Evolutionary conservation across 1,140 invertebrate species (phyloP), one percentile per base, ranked within the genome.

Genomic region (Battus philenor): DNA sequence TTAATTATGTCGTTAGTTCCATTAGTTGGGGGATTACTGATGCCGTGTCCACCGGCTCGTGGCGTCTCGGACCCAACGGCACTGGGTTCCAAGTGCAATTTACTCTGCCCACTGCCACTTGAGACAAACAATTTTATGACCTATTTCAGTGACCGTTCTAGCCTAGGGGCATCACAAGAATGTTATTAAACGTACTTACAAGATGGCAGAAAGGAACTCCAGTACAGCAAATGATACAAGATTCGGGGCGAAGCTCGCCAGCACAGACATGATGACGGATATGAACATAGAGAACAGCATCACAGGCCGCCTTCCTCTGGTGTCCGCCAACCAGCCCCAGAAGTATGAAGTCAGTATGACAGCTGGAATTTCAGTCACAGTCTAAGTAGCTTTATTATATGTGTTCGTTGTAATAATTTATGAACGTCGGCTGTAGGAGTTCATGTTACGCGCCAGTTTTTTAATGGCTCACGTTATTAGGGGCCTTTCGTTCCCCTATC

Each of bases 251-350:
- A 94, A 89, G 24, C 90, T 90, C 4, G 91, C 90, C 0, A 91
- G 51, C 0, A 92, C 67, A 0, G 90, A 91, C 44, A 91, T 89
- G 0, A 93, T 51, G 1, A 88, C 88, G 45, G 93, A 92, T 0
- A 92, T 66, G 0, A 90, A 55, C 54, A 93, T 90, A 0, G 93
- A 92, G 9, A 88, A 87, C 4, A 93, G 78, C 33, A 96, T 83
- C 2, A 94, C 87, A 2, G 88, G 88, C 10, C 89, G 87, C 0
- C 94, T 87, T 0, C 95, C 95, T 12, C 89, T 85, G 0, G 91
- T 90, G 68, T 97, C 95, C 0, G 93, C 92, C 8, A 95, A 58
- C 41, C 91, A 94, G 16, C 94, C 94, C 94, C 94, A 95, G 15
- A 94, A 73, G 65, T 89, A 88, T 0, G 88, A 89, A 7, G 84